Evolutionary conservation across 1,140 invertebrate species (phyloP), one percentile per base, ranked within the genome.

Genomic region (Planococcus citri): DNA sequence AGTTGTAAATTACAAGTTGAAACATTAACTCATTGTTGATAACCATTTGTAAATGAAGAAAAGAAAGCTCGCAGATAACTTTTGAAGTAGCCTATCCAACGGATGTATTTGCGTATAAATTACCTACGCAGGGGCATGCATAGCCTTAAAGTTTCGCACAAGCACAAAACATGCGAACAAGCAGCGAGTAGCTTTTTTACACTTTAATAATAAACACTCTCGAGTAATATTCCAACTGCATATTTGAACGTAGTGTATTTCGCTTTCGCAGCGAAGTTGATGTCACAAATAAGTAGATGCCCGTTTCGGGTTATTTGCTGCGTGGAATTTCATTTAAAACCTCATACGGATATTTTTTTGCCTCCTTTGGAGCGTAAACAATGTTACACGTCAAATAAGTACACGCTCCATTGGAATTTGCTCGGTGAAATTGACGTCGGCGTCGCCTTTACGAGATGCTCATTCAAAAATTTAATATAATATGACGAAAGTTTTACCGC

Each of bases 1-100:
- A 51, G 41, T 51, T 51, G n/a, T 51, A 51, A 51, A 51, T 51
- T 51, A 51, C 41, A 51, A 51, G 41, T 51, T 51, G 41, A 51
- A 51, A 51, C 41, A 51, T 51, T 51, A 51, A 51, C 41, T 51
- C 41, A 51, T 51, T 51, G 12, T 51, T 17, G 41, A 17, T 51
- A 51, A 2, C 10, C 12, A 17, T 51, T 51, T 51, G 17, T 51
- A 51, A 51, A 51, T 51, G 41, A 51, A 17, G 12, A 20, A 51
- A 51, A 51, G 41, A 51, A 51, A 20, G n/a, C 41, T 51, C 41
- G n/a, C 17, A 17, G 41, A 51, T 51, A 51, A 51, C 41, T 51
- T 51, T 51, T 20, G 12, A 51, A 51, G 41, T 51, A 51, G 41
- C 41, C 41, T 51, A 51, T 51, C 41, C 41, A 20, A 51, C 41